These are phyloP conservation scores for Pseudoips prasinana DNA, from an alignment of 2,888 invertebrate species.

Conservation along the genomic window DNA sequence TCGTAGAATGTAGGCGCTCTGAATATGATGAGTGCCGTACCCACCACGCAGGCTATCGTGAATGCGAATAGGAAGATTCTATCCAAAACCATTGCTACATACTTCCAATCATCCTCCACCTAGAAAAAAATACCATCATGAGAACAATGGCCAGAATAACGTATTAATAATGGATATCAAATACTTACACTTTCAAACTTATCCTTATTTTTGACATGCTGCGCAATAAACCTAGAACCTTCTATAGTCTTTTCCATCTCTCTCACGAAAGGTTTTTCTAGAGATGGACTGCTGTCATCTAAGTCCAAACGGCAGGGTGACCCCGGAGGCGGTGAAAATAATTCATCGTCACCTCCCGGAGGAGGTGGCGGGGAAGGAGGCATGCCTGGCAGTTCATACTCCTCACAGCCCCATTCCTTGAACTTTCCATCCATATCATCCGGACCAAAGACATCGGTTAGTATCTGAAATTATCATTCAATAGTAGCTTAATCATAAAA, in stretches of 20 bases:
- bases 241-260: slow-evolving; percentile 96
- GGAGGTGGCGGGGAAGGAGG: slow-evolving; percentile 88
- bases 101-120: slow-evolving; percentile 99
- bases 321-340: slow-evolving; percentile 90
- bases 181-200: slow-evolving; percentile 95
- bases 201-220: slow-evolving; percentile 97
- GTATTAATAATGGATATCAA: slow-evolving; percentile 1
- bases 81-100: slow-evolving; percentile 97
- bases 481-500: slow-evolving; percentile 4
- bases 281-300: slow-evolving; percentile 87
- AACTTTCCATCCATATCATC: slow-evolving; percentile 76
- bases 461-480: slow-evolving; percentile 73
- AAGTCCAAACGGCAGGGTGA: slow-evolving; percentile 83
- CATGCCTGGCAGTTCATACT: slow-evolving; percentile 88
- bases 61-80: slow-evolving; percentile 97
- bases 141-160: neutral
- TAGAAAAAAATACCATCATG: slow-evolving; percentile 61
- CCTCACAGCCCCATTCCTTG: slow-evolving; percentile 83
- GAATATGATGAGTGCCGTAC: slow-evolving; percentile 93
- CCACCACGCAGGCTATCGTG: slow-evolving; percentile 95
- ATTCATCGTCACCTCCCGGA: slow-evolving; percentile 91
- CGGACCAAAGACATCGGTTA: slow-evolving; percentile 90
- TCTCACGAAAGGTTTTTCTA: slow-evolving; percentile 90
- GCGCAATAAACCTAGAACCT: slow-evolving; percentile 96
- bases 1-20: slow-evolving; percentile 96